Evolutionary conservation across 1,140 invertebrate species (phyloP), one percentile per base, ranked within the genome.

Genomic region (Dolichoris vasculosae): DNA sequence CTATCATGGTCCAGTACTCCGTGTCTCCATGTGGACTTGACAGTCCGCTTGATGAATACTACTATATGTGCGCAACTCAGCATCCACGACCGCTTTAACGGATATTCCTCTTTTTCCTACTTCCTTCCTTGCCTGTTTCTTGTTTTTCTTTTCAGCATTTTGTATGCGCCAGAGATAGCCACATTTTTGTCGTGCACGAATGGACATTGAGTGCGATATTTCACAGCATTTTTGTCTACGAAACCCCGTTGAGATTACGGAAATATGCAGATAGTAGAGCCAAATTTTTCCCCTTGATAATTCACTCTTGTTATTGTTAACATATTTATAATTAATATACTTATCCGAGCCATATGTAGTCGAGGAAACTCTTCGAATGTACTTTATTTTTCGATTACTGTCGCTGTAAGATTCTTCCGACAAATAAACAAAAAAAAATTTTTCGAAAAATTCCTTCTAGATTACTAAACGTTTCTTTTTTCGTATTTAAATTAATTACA

Each of bases 161-260:
- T 77, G 38, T 59, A 15, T 67, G 13, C 6, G 46, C 30, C 26
- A 8, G 30, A 76, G 8, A 17, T 51, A 48, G 26, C 23, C 40
- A 20, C 4, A 51, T 48, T 51, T 51, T 17, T 32, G 32, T 63
- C 0, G 13, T 26, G 59, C 6, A 26, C n/a, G 0, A 78, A 67
- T 46, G 73, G 59, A 78, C 43, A 78, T 69, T 26, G 55, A 77
- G 87, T 86, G 87, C 86, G 87, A 89, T 90, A 90, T 89, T 90
- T 90, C 88, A 89, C 88, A 87, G 87, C 86, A 87, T 89, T 88
- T 91, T 89, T 89, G 89, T 88, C 88, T 55, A 15, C 7, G 35
- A 20, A 8, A 51, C 48, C 8, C n/a, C 51, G 51, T 55, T 55
- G 4, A 64, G n/a, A 64, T 64, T 64, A 30, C n/a, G n/a, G 26